These are phyloP conservation scores for Oreochromis aureus DNA, from an alignment of 2,113 vertebrate species.

Conservation along the genomic window DNA sequence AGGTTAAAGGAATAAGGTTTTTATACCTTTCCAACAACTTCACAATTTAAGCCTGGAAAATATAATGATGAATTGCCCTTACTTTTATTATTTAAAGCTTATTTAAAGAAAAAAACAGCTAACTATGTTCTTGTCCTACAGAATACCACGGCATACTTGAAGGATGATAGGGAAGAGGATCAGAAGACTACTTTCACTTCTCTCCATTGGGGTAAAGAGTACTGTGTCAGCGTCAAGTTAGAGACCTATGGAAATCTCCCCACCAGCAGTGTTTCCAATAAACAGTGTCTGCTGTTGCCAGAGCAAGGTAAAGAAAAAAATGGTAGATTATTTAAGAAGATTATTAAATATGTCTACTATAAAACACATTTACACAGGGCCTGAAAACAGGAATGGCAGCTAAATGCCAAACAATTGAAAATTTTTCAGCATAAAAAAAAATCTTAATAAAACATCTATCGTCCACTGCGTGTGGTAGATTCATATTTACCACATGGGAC, in stretches of 20 bases:
- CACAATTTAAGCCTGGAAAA: accelerated
- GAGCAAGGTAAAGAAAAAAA: conserved; percentile 47
- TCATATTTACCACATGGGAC: not conserved
- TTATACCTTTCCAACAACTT: not conserved
- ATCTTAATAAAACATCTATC: not conserved
- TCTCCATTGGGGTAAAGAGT: conserved; percentile 42
- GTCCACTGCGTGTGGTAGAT: accelerated
- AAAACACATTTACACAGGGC: not conserved
- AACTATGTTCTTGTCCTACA: not conserved
- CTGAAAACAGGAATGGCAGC: not conserved
- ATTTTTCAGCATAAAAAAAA: not conserved
- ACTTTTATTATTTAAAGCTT: not conserved
- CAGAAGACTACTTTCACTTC: conserved; percentile 22
- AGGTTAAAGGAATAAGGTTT: not conserved
- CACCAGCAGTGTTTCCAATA: conserved; percentile 1
- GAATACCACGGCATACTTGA: conserved; percentile 21
- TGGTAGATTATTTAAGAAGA: not conserved
- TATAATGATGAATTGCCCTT: not conserved
- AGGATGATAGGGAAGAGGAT: not conserved
- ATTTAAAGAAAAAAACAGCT: not conserved
- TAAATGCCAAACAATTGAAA: not conserved
- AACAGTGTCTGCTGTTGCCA: conserved; percentile 56
- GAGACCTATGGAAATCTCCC: not conserved
- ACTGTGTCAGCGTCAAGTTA: conserved; percentile 60
- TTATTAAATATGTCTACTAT: accelerated